Conservation (phyloP, 1,140 invertebrate genomes). For the Zaprionus kolodkinae region DNA sequence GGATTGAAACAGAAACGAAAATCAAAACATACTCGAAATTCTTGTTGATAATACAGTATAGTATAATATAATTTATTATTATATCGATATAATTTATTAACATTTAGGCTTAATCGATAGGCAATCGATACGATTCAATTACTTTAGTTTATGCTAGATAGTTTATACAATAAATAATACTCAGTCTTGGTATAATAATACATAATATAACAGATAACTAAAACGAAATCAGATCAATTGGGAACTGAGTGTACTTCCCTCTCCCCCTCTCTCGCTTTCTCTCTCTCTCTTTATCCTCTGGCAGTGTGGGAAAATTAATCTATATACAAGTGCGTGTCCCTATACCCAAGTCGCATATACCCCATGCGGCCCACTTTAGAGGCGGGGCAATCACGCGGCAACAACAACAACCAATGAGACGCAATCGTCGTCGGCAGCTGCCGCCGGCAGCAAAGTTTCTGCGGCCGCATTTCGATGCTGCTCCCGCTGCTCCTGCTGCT, state of each 20-base stretch:
- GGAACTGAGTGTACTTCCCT: slow-evolving; percentile 3
- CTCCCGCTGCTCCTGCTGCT: slow-evolving; percentile 19
- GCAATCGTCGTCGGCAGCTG: slow-evolving; percentile 74
- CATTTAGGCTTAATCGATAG: slow-evolving; percentile 70
- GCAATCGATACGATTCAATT: slow-evolving; percentile 54
- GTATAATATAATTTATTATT: slow-evolving; percentile 35
- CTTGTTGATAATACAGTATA: neutral
- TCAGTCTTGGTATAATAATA: slow-evolving; percentile 66
- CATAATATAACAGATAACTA: slow-evolving; percentile 73
- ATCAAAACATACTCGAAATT: neutral
- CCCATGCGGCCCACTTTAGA: slow-evolving; percentile 35
- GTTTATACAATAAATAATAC: slow-evolving; percentile 74
- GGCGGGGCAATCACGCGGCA: slow-evolving; percentile 77
- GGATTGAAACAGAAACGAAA: neutral
- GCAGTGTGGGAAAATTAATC: neutral
- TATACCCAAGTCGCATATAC: slow-evolving; percentile 4
- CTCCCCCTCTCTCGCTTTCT: slow-evolving; percentile 12
- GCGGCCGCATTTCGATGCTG: slow-evolving; percentile 31
- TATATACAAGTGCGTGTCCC: slow-evolving; percentile 21
- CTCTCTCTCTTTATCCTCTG: slow-evolving; percentile 18
- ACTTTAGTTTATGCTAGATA: slow-evolving; percentile 37
- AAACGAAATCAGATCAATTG: slow-evolving; percentile 53
- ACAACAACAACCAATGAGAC: slow-evolving; percentile 79
- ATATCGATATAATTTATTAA: slow-evolving; percentile 38
- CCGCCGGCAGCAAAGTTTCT: slow-evolving; percentile 70